Evolutionary conservation across 1,140 invertebrate genomes (phyloP), one percentile per base, ranked within the genome.

Genomic region (Venturia canescens): DNA sequence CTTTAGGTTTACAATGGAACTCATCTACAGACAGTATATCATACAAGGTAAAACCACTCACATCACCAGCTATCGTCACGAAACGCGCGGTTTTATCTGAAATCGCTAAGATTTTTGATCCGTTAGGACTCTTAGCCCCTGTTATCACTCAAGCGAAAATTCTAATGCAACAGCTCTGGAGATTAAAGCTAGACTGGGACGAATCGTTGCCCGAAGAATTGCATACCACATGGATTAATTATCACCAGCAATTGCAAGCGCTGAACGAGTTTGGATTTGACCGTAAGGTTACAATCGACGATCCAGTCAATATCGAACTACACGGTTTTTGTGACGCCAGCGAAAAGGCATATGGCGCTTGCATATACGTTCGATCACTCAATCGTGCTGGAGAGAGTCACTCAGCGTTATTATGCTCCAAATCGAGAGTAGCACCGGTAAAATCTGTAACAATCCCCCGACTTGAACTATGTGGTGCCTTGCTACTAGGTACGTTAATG

Each of bases 321-420:
- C 88, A 91, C 83, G 90, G 87, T 23, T 93, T 92, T 83, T 84
- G 80, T 18, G 91, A 92, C 84, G 88, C 89, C 0, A 89, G 86
- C 6, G 81, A 86, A 77, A 57, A 57, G 0, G 90, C 87, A 15
- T 92, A 91, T 81, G 91, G 87, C 60, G 89, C 88, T 0, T 88
- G 85, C 53, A 50, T 91, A 11, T 92, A 92, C 80, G 11, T 89
- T 7, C 80, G 86, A 57, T 80, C 57, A 15, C 6, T 6, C 18
- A 31, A 87, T 75, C 3, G 66, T 0, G 18, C 44, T 11, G 48
- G 57, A 0, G 75, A 50, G 0, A 16, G 60, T 15, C 34, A 21
- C 4, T 57, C 82, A 13, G 69, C 60, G 2, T 72, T 89, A 9
- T 13, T 90, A 0, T 86, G 81, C 21, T 80, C 89, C 0, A 90